Evolutionary conservation across 2,113 vertebrate species (phyloP).

Genomic region (Ancistrus triradiatus): DNA sequence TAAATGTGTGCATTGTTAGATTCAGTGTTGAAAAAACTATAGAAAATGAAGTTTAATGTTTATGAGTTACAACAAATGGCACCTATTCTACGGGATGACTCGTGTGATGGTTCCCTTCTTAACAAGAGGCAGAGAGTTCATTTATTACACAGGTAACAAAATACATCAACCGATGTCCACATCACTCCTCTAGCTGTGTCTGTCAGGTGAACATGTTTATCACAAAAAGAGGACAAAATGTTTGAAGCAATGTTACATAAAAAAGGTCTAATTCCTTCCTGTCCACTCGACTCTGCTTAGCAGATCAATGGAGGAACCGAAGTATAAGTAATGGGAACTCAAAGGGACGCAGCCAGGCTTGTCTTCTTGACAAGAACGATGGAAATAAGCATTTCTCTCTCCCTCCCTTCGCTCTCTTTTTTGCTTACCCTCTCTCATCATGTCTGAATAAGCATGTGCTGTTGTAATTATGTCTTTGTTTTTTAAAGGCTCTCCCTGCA

Average conservation of each 20-base stretch:
- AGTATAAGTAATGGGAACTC: constrained; percentile 31
- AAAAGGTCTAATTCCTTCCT: background rate
- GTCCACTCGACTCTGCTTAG: constrained; percentile 12
- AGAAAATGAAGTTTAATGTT: too few species aligned
- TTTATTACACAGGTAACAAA: too few species aligned
- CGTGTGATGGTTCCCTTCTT: too few species aligned
- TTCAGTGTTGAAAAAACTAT: too few species aligned
- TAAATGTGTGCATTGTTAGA: too few species aligned
- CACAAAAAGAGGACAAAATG: background rate
- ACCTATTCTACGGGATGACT: too few species aligned
- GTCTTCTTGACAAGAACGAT: constrained; percentile 26
- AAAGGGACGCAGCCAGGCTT: constrained; percentile 12
- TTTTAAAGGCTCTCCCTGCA: constrained; percentile 39
- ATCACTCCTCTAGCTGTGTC: background rate
- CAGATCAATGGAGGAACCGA: constrained; percentile 37
- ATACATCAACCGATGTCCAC: too few species aligned
- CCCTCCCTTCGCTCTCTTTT: background rate
- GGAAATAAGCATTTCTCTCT: constrained; percentile 38
- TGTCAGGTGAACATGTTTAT: constrained; percentile 5
- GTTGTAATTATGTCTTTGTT: constrained; percentile 43
- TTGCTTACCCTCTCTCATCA: constrained; percentile 15
- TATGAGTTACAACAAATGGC: too few species aligned
- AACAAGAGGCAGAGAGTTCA: too few species aligned
- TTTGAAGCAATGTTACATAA: background rate
- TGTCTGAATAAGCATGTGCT: constrained; percentile 12